Evolutionary conservation across 1,140 invertebrate genomes (phyloP), one percentile per base, ranked within the genome.

Genomic region (Drosophila rhopaloa): DNA sequence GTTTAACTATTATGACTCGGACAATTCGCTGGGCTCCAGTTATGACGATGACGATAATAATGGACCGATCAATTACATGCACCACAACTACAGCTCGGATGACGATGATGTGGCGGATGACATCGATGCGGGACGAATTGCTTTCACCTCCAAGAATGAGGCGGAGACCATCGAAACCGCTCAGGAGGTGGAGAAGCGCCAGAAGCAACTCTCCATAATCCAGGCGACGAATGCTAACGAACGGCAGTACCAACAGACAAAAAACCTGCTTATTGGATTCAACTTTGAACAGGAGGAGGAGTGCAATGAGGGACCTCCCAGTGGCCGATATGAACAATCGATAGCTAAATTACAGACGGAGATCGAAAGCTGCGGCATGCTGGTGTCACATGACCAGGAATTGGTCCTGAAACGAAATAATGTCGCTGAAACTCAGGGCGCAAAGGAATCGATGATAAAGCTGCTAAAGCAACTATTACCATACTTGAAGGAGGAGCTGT

Each of bases 91-190:
- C n/a, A 79, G 55, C 44, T 75, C 77, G 2, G 80, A 80, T 41
- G 80, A 91, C 24, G 78, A 82, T 6, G 81, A 81, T 47, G 78
- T 78, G 13, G 66, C 79, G 7, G 84, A 83, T 48, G 63, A 79
- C 9, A 71, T 63, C 1, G 71, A 72, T 58, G 50, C 81, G 24
- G 76, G 81, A 0, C 93, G 95, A 44, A 97, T 97, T 76, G 95
- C 96, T 65, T 97, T 97, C 80, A 96, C 95, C 76, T 95, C 95
- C 2, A 96, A 96, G 29, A 96, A 97, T 92, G 94, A 96, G 40
- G 97, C 97, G 1, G 97, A 97, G 92, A 96, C 97, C 0, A 94
- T 97, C 1, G 97, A 97, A 94, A 82, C 88, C 55, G 40, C 93
- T 73, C 72, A 92, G 75, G 73, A 93, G 67, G 78, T 92, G 60